phyloP scores from a whole-genome alignment of 2,888 invertebrate genomes.

The Drosophila siamana region DNA sequence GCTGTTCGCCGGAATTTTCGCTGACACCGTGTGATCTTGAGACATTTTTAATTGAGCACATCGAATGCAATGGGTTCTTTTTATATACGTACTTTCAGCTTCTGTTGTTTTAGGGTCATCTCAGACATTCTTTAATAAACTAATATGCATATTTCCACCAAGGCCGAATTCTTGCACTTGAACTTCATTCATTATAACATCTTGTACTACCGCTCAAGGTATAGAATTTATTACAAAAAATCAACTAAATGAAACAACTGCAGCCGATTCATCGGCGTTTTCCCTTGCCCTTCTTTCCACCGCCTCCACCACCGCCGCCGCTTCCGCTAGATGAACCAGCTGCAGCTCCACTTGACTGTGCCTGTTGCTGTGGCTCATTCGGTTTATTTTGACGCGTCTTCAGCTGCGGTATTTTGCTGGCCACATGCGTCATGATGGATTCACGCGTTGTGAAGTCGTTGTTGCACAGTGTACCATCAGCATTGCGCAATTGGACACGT shows the following conservation, averaged over 20 bases:
- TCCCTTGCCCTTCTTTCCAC: slow-evolving; percentile 84
- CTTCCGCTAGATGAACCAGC: slow-evolving; percentile 64
- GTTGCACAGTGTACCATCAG: slow-evolving; percentile 92
- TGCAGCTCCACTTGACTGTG: slow-evolving; percentile 47
- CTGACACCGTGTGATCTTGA: slow-evolving; percentile 74
- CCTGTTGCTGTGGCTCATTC: slow-evolving; percentile 63
- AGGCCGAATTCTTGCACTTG: slow-evolving; percentile 66
- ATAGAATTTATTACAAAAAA: slow-evolving; percentile 67
- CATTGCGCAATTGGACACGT: slow-evolving; percentile 95
- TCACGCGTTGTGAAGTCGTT: slow-evolving; percentile 91
- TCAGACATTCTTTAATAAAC: slow-evolving; percentile 17
- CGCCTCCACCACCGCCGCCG: slow-evolving; percentile 72
- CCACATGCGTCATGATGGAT: slow-evolving; percentile 91
- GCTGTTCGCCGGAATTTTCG: slow-evolving; percentile 69
- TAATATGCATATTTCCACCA: slow-evolving; percentile 34
- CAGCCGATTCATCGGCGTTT: slow-evolving; percentile 72
- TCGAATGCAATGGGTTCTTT: slow-evolving; percentile 27
- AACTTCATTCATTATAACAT: slow-evolving; percentile 55
- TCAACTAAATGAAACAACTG: slow-evolving; percentile 51
- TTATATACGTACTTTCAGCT: slow-evolving; percentile 20
- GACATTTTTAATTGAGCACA: slow-evolving; percentile 72
- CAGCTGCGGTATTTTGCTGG: slow-evolving; percentile 95
- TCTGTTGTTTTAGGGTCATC: slow-evolving; percentile 47
- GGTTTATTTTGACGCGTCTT: slow-evolving; percentile 89
- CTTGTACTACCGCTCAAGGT: slow-evolving; percentile 22